phyloP scores from a whole-genome alignment of 1,140 invertebrate species.

The Trissolcus basalis region DNA sequence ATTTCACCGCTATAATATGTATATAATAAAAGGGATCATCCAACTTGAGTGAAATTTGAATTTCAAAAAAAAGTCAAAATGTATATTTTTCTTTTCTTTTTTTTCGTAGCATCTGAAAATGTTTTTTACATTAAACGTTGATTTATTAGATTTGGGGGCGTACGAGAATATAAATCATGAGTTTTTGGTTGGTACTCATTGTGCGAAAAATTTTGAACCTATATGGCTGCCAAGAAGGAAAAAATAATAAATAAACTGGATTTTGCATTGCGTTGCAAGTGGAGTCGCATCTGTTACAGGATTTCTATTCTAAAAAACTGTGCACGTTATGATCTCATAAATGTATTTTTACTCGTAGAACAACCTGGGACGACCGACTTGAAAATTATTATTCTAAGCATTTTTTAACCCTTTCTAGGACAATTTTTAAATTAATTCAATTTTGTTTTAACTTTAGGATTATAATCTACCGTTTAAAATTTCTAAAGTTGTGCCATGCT shows the following conservation, averaged over 20 bases:
- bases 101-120: no score
- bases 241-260: neutral
- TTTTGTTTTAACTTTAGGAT: no score
- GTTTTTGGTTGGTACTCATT: slow-evolving; percentile 32
- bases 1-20: no score
- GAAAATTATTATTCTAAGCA: neutral
- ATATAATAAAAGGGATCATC: no score
- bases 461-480: no score
- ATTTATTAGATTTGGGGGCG: slow-evolving; percentile 32
- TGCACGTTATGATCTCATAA: slow-evolving; percentile 66
- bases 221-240: slow-evolving; percentile 10
- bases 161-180: slow-evolving; percentile 38
- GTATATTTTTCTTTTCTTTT: no score
- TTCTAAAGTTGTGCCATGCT: no score
- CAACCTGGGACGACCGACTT: slow-evolving; percentile 6
- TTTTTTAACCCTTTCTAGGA: neutral
- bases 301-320: slow-evolving; percentile 43
- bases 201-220: slow-evolving; percentile 13
- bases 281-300: slow-evolving; percentile 19
- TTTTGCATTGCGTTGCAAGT: neutral
- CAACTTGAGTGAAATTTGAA: no score
- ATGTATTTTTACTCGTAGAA: slow-evolving; percentile 67
- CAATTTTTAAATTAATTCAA: no score
- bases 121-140: no score
- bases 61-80: no score